A percentile compares a stretch with the other conserved stretches of the same genome.
phyloP scores from a whole-genome alignment of 2,113 vertebrate genomes.

The Protobothrops flavoviridis region DNA sequence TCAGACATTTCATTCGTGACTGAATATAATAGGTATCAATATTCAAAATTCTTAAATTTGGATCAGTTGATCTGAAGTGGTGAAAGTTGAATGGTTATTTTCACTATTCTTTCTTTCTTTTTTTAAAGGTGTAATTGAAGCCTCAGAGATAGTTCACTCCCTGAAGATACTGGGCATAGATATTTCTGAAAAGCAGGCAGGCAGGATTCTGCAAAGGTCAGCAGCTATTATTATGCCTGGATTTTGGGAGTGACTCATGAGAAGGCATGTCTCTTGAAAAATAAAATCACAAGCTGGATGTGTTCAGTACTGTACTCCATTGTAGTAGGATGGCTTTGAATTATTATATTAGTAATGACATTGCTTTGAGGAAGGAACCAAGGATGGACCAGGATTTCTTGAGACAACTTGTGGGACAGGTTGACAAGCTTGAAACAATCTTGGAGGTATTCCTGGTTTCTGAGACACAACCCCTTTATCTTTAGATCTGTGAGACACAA shows the following conservation, averaged over 20 bases:
- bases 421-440: not conserved
- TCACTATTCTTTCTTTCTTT: constrained; percentile 32
- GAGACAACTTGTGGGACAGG: not conserved
- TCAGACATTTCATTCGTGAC: not conserved
- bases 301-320: not conserved
- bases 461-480: not conserved
- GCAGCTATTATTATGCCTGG: constrained; percentile 31
- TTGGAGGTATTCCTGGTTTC: not conserved
- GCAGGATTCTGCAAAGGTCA: constrained; percentile 87
- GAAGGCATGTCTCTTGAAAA: not conserved
- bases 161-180: constrained; percentile 82
- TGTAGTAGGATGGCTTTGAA: not conserved
- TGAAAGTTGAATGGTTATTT: not conserved
- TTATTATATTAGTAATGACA: not conserved
- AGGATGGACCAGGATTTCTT: not conserved
- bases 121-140: constrained; percentile 84
- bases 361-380: not conserved
- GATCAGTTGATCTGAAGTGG: not conserved
- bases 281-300: not conserved
- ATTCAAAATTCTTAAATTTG: not conserved
- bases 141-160: constrained; percentile 87
- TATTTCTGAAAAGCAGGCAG: constrained; percentile 80
- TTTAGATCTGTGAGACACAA: not conserved
- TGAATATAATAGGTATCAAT: not conserved
- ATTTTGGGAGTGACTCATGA: not conserved